Evolutionary conservation across 2,797 vertebrate species (phyloP), one percentile per base, ranked within the genome.

Genomic region (Malurus leucopterus): DNA sequence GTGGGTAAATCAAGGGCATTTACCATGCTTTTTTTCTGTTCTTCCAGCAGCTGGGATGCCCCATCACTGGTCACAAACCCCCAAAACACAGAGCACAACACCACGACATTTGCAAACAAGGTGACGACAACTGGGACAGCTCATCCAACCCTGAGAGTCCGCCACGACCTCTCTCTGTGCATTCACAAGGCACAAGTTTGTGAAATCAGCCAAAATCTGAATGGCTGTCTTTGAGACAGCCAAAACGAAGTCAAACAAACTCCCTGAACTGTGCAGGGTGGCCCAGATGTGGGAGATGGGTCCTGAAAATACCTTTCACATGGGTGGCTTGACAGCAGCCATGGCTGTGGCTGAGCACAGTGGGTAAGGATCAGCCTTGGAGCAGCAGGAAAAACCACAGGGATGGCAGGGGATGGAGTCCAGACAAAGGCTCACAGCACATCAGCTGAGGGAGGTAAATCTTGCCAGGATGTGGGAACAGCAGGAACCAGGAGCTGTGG

Each of bases 261-360:
- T 32, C 5, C 21, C 9, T 50, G 62, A 9, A 16, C 14, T 13
- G 4, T 22, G 34, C 3, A 3, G 51, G 43, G 24, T 21, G 51
- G 12, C 13, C 50, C 71, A 64, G 38, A n/a, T 0, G 0, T 11
- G 23, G 11, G 30, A 65, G 12, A 27, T 2, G 4, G 10, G 26
- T 75, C 51, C 47, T 46, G 29, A 41, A 70, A 87, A 69, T 3
- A 2, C 11, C 46, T 27, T 74, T 29, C 34, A 14, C 0, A 0
- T 4, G 30, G 16, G 26, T 34, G 29, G 41, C 27, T 67, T 1
- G 0, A 29, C 47, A 85, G 14, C 14, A 79, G 34, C 44, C 6
- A 1, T 0, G 0, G 38, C 51, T 41, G 18, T 18, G 13, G 8
- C 2, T 4, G 13, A 54, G 22, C 4, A 29, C 0, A 1, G 11